These are phyloP conservation scores for Gobius niger DNA, from an alignment of 2,113 vertebrate species.

Conservation along the genomic window DNA sequence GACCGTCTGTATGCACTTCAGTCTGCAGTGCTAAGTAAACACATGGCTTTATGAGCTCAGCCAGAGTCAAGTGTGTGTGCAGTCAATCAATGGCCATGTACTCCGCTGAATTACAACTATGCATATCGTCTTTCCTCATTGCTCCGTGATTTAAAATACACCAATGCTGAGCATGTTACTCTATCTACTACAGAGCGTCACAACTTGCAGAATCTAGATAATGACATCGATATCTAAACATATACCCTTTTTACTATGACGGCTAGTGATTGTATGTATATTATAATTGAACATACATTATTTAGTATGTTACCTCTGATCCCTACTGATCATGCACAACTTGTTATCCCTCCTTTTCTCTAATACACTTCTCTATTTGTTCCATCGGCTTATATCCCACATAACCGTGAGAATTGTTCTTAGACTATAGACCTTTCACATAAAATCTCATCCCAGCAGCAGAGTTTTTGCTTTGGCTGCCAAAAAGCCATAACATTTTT, in stretches of 20 bases:
- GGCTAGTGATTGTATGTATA: too few species aligned
- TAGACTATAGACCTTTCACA: constrained; percentile 1
- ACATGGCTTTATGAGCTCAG: constrained; percentile 54
- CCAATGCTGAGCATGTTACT: background rate
- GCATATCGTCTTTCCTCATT: background rate
- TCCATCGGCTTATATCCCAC: background rate
- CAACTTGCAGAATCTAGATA: too few species aligned
- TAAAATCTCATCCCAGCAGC: constrained; percentile 1
- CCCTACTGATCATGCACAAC: background rate
- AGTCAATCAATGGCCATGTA: constrained; percentile 61
- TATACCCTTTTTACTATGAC: too few species aligned
- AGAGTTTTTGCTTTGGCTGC: background rate
- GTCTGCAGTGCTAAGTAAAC: constrained; percentile 54
- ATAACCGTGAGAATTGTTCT: background rate
- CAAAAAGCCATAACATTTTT: constrained; percentile 14
- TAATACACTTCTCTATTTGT: background rate
- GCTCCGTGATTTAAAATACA: background rate
- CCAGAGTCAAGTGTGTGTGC: constrained; percentile 34
- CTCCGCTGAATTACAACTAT: constrained; percentile 55
- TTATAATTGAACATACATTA: too few species aligned
- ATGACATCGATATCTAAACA: too few species aligned
- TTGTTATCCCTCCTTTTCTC: background rate
- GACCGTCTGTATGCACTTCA: constrained; percentile 19
- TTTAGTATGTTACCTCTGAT: too few species aligned
- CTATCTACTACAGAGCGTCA: background rate